A percentile compares a stretch with the other conserved stretches of the same genome.
Conservation (phyloP, 2,797 vertebrate genomes). For the Crocidura indochinensis region DNA sequence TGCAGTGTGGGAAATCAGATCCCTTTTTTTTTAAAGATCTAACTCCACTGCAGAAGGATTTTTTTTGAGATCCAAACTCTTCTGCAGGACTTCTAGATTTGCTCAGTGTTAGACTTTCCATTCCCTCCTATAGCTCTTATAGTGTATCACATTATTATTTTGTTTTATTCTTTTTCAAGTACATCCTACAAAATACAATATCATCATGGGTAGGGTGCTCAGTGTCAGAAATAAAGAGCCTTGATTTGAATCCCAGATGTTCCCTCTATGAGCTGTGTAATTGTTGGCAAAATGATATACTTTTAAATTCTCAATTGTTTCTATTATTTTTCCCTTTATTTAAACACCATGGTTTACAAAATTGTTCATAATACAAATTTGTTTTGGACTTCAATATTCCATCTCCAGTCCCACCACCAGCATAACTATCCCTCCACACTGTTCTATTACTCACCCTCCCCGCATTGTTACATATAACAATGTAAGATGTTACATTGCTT, state of each 20-base stretch:
- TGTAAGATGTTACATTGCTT: too few species aligned
- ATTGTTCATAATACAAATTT: too few species aligned
- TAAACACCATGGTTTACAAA: too few species aligned
- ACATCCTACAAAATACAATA: not conserved
- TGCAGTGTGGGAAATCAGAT: not conserved
- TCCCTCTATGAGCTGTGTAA: not conserved
- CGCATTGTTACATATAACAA: too few species aligned
- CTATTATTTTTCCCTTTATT: not conserved
- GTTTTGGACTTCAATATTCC: too few species aligned
- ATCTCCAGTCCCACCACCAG: too few species aligned
- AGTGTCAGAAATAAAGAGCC: not conserved
- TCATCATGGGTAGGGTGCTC: not conserved
- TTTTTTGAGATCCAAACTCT: not conserved
- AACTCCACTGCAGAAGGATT: too few species aligned
- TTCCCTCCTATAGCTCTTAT: not conserved
- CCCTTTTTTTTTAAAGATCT: too few species aligned
- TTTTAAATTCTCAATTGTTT: constrained; percentile 14
- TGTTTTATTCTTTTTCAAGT: not conserved
- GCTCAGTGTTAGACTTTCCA: not conserved
- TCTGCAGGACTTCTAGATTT: constrained; percentile 2
- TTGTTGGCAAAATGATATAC: not conserved
- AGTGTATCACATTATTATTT: not conserved
- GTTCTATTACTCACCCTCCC: too few species aligned
- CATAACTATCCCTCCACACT: too few species aligned
- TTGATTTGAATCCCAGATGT: not conserved